Conservation (phyloP, 92 coral and sea anemone species). For the Zoanthus solanderi region DNA sequence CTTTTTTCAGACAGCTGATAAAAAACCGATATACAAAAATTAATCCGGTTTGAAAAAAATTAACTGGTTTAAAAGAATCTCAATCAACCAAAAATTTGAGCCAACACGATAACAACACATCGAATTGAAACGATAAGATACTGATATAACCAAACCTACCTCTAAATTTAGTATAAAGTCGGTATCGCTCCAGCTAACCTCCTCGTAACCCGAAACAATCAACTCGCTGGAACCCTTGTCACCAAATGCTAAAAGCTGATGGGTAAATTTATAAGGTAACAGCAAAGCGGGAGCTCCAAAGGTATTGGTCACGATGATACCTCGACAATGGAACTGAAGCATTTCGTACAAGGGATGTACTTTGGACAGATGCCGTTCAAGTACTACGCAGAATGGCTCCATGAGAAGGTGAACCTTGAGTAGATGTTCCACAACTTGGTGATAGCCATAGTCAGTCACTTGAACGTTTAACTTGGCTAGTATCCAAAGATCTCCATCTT, state of each 20-base stretch:
- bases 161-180: constrained; percentile 51
- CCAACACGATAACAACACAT: too few relatives aligned
- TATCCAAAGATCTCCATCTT: constrained; percentile 50
- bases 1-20: too few relatives aligned
- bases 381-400: constrained; percentile 60
- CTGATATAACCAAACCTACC: constrained; percentile 22
- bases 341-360: constrained; percentile 51
- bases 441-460: constrained; percentile 42
- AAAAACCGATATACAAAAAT: too few relatives aligned
- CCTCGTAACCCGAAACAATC: constrained; percentile 36
- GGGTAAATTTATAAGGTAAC: constrained; percentile 7
- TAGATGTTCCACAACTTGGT: constrained; percentile 51
- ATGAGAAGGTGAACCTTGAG: constrained; percentile 54
- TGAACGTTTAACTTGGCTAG: constrained; percentile 54
- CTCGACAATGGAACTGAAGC: constrained; percentile 63
- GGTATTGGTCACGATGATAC: constrained; percentile 33
- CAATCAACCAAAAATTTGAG: too few relatives aligned
- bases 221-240: constrained; percentile 50
- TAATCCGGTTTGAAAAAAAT: too few relatives aligned
- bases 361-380: constrained; percentile 41
- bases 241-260: constrained; percentile 56
- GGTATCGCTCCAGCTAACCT: constrained; percentile 51
- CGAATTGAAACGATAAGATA: not conserved
- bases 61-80: too few relatives aligned
- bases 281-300: constrained; percentile 49